Conservation (phyloP, 2,113 vertebrate species). For the Panthera tigris region DNA sequence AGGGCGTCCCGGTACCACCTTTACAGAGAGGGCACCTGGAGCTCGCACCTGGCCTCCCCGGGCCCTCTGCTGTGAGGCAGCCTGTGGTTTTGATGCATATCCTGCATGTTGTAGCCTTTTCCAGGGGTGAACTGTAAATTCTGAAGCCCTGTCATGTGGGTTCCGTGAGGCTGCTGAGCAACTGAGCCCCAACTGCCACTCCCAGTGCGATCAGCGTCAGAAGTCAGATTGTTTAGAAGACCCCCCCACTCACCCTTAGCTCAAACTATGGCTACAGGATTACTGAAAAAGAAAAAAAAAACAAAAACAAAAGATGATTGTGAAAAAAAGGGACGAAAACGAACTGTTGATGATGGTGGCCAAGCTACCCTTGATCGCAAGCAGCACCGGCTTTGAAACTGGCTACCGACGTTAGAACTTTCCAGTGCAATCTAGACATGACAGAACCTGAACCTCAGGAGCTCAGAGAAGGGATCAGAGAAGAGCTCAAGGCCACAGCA, state of each 20-base stretch:
- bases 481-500: background rate
- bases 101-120: background rate
- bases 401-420: background rate
- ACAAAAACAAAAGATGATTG: background rate
- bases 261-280: background rate
- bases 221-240: background rate
- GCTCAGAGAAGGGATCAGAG: background rate
- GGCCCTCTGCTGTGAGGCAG: background rate
- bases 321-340: slow-evolving; percentile 4
- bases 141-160: background rate
- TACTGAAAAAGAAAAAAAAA: background rate
- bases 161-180: background rate
- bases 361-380: background rate
- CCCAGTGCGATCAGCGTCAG: background rate
- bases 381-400: background rate
- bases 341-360: background rate
- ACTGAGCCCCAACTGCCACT: background rate
- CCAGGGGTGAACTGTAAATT: background rate
- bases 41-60: background rate
- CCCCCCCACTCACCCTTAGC: background rate
- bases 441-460: background rate
- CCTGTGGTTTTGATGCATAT: background rate
- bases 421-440: background rate
- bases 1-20: background rate
- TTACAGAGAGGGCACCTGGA: background rate